These are phyloP conservation scores for Poeciliopsis prolifica DNA, from an alignment of 2,113 vertebrate genomes.

Conservation along the genomic window DNA sequence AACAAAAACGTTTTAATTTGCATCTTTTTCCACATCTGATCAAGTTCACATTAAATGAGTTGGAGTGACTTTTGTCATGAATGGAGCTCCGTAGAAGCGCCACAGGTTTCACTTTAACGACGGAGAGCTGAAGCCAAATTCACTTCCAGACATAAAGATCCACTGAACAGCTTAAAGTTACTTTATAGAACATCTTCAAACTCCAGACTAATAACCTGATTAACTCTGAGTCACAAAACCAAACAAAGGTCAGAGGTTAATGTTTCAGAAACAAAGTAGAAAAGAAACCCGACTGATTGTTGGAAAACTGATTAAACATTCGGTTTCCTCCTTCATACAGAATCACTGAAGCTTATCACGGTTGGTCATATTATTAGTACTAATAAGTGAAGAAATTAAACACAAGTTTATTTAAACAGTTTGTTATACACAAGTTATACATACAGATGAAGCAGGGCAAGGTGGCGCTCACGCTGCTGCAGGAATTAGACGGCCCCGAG, in stretches of 20 bases:
- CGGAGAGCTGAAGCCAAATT: conserved; percentile 86
- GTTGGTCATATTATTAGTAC: conserved; percentile 69
- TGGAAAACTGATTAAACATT: conserved; percentile 57
- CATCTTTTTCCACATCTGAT: neutral
- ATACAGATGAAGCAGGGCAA: conserved; percentile 83
- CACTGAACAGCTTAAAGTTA: conserved; percentile 87
- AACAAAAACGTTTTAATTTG: no score
- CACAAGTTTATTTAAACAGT: conserved; percentile 72
- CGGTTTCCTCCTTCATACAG: conserved; percentile 45
- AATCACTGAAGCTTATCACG: conserved; percentile 73
- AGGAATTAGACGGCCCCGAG: conserved; percentile 31
- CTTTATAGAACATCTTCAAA: conserved; percentile 90
- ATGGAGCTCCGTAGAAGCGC: conserved; percentile 9
- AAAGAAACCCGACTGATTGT: conserved; percentile 56
- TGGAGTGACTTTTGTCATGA: conserved; percentile 29
- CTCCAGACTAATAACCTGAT: conserved; percentile 90
- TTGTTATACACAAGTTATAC: conserved; percentile 80
- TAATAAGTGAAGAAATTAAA: conserved; percentile 65
- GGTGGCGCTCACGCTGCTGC: conserved; percentile 44
- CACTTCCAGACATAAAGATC: conserved; percentile 85
- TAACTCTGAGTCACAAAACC: conserved; percentile 84
- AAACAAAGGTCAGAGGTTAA: conserved; percentile 17
- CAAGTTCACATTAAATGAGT: neutral
- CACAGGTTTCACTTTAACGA: conserved; percentile 22
- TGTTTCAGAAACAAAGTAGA: conserved; percentile 58